Evolutionary conservation across 2,888 invertebrate species (phyloP), one percentile per base, ranked within the genome.

Genomic region (Trisateles emortualis): DNA sequence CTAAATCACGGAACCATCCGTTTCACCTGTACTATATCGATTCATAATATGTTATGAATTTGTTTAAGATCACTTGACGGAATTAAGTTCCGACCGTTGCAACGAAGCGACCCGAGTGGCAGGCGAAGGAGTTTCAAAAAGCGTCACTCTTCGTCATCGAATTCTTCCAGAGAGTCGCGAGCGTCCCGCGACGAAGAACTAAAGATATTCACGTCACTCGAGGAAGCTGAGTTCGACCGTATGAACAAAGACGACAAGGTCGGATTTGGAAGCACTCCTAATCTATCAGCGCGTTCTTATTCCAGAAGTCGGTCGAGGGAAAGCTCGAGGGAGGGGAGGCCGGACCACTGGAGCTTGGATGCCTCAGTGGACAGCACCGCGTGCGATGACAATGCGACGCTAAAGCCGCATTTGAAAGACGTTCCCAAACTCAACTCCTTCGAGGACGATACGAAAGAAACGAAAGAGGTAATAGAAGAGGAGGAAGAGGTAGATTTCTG

Each of bases 31-130:
- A 88, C 72, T 79, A 90, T 87, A 90, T 72, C 86, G 78, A 86
- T 81, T 90, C 88, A 89, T 84, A 68, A 26, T 33, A 49, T 88
- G 39, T 70, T 72, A 52, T 72, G 61, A 72, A 59, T 91, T 93
- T 90, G 90, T 93, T 93, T 88, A 92, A 93, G 93, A 84, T 95
- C 94, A 71, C 91, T 95, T 78, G 95, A 95, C 83, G 95, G 95
- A 69, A 94, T 95, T 74, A 95, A 94, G 83, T 93, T 84, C 75
- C 93, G 94, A 61, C 94, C 95, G 50, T 79, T 95, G 72, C 90
- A 94, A 79, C 93, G 95, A 62, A 94, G 92, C 79, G 95, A 95
- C 85, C 94, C 94, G 64, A 94, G 94, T 64, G 94, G 94, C 60
- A 86, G 95, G 33, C 87, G 95, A 58, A 89, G 94, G 55, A 94